phyloP scores from a whole-genome alignment of 2,113 vertebrate species.

The Philantomba maxwellii region DNA sequence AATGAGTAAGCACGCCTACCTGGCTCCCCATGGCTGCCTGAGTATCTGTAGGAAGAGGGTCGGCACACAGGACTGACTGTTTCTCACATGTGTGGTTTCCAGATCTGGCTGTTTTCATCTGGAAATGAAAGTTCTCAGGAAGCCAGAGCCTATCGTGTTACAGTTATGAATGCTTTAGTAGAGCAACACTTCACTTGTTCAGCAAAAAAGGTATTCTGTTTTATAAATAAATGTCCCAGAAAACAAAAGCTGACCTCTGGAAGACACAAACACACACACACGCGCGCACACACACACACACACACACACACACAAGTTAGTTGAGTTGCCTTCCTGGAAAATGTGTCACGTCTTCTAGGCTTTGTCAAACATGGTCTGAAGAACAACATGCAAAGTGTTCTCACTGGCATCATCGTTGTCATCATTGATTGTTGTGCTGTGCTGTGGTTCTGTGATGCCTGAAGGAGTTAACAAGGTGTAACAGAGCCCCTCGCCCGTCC shows the following conservation, averaged over 20 bases:
- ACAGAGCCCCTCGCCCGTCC: not conserved
- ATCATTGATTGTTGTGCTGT: fast-evolving
- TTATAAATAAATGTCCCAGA: not conserved
- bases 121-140: not conserved
- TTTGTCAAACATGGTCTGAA: not conserved
- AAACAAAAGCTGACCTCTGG: not conserved
- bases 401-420: fast-evolving
- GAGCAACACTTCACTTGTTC: not conserved
- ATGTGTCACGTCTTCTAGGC: not conserved
- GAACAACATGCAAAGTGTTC: not conserved
- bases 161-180: not conserved
- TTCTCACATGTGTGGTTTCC: not conserved
- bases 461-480: fast-evolving
- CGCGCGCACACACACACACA: too few relatives aligned
- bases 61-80: not conserved
- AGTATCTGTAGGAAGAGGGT: too few relatives aligned
- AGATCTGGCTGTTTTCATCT: not conserved
- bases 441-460: not conserved
- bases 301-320: not conserved
- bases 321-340: not conserved
- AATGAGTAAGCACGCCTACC: fast-evolving
- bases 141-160: not conserved
- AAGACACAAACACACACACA: not conserved
- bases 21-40: not conserved
- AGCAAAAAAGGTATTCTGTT: not conserved